Percentiles rank a stretch among this genome's conserved stretches.
These are phyloP conservation scores for Zaprionus bogoriensis DNA, from an alignment of 2,888 invertebrate species.

Conservation along the genomic window DNA sequence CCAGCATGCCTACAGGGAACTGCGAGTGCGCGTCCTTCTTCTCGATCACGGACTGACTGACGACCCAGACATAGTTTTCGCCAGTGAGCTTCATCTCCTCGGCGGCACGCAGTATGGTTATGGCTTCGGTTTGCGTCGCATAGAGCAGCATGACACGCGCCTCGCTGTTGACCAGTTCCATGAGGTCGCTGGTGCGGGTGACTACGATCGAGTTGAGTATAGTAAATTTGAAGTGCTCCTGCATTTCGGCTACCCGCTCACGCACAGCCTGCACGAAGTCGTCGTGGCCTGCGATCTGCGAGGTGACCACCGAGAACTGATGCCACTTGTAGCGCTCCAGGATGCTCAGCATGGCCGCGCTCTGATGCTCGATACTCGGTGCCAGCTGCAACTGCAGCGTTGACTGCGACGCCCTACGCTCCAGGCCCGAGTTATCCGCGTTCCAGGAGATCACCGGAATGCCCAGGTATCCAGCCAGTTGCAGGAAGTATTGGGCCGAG, in stretches of 20 bases:
- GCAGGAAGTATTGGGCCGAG: slow-evolving; percentile 96
- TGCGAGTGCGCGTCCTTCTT: slow-evolving; percentile 89
- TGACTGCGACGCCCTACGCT: slow-evolving; percentile 91
- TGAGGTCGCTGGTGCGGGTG: slow-evolving; percentile 89
- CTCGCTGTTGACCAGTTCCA: slow-evolving; percentile 93
- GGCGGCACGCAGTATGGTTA: slow-evolving; percentile 87
- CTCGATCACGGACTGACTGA: slow-evolving; percentile 96
- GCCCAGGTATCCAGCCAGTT: slow-evolving; percentile 95
- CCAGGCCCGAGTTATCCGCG: slow-evolving; percentile 96
- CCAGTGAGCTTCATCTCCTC: slow-evolving; percentile 83
- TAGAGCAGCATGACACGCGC: slow-evolving; percentile 96
- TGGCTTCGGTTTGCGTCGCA: slow-evolving; percentile 94
- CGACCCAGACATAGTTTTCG: slow-evolving; percentile 98
- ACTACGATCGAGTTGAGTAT: slow-evolving; percentile 93
- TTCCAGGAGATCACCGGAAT: slow-evolving; percentile 99
- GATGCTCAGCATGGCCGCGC: slow-evolving; percentile 97
- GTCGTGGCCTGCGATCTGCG: slow-evolving; percentile 96
- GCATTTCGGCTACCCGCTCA: slow-evolving; percentile 92
- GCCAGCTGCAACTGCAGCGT: slow-evolving; percentile 96
- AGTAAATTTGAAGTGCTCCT: slow-evolving; percentile 91
- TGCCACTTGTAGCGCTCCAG: slow-evolving; percentile 98
- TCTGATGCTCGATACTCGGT: slow-evolving; percentile 97
- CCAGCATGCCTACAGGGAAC: slow-evolving; percentile 96
- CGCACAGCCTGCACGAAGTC: slow-evolving; percentile 97
- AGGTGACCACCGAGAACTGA: slow-evolving; percentile 96